Evolutionary conservation across 2,888 invertebrate genomes (phyloP).

Genomic region (Eurytoma adleriae): DNA sequence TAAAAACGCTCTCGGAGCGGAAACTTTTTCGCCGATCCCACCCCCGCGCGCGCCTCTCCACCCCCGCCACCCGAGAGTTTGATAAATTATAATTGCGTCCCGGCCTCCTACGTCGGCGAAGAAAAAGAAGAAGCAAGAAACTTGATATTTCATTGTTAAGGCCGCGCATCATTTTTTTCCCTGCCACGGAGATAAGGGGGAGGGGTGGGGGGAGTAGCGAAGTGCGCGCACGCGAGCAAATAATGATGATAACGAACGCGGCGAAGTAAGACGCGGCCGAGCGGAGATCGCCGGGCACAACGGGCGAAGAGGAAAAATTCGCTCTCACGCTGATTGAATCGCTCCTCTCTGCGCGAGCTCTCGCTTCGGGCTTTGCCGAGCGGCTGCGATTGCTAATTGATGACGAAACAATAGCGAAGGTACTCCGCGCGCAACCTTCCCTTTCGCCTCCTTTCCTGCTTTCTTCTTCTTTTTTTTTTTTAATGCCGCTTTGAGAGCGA

Average conservation of each 20-base stretch:
- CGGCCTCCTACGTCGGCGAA: not conserved
- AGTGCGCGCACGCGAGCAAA: constrained; percentile 32
- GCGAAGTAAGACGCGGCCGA: not conserved
- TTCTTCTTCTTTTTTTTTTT: no score
- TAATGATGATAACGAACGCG: constrained; percentile 47
- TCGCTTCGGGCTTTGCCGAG: not conserved
- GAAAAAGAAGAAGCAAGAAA: constrained; percentile 44
- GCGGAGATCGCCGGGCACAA: not conserved
- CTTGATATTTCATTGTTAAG: constrained; percentile 58
- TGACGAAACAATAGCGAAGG: no score
- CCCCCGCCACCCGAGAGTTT: constrained; percentile 40
- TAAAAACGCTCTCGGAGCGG: constrained; percentile 51
- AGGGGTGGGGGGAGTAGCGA: not conserved
- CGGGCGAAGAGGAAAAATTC: not conserved
- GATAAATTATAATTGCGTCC: constrained; percentile 57
- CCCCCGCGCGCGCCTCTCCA: not conserved
- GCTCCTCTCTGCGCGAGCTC: not conserved
- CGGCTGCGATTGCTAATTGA: not conserved
- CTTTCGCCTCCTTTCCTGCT: no score
- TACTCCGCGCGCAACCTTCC: no score
- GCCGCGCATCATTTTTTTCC: constrained; percentile 51
- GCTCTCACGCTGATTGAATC: constrained; percentile 27
- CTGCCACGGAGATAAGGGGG: not conserved
- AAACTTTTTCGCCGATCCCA: constrained; percentile 38
- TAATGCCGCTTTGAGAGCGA: no score